Evolutionary conservation across 1,140 invertebrate genomes (phyloP).

Genomic region (Gonatopus flavifemur): DNA sequence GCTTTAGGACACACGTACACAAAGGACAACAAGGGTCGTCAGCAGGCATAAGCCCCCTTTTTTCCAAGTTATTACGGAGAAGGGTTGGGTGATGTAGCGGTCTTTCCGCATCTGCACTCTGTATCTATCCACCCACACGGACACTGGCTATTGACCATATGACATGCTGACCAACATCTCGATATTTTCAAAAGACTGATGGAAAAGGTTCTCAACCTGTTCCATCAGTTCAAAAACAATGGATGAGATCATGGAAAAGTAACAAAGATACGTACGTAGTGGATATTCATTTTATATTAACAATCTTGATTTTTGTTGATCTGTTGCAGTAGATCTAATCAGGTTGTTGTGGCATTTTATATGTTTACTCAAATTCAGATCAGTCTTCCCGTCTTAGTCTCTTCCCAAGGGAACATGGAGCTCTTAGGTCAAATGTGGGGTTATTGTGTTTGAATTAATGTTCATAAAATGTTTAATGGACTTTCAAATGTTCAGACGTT

Average conservation of each 20-base stretch:
- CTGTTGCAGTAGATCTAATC: too few relatives aligned
- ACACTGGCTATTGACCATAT: constrained; percentile 54
- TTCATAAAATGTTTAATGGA: too few relatives aligned
- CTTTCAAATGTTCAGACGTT: too few relatives aligned
- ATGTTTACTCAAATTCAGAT: too few relatives aligned
- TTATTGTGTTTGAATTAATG: too few relatives aligned
- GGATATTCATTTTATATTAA: background rate
- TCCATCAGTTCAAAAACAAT: background rate
- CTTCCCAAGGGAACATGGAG: too few relatives aligned
- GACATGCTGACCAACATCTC: constrained; percentile 59
- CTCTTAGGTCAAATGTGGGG: too few relatives aligned
- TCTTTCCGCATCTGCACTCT: constrained; percentile 46
- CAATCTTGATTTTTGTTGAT: too few relatives aligned
- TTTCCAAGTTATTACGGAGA: constrained; percentile 52
- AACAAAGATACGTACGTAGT: background rate
- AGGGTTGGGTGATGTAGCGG: constrained; percentile 49
- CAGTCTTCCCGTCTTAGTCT: too few relatives aligned
- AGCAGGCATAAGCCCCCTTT: constrained; percentile 41
- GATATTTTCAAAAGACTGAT: constrained; percentile 26
- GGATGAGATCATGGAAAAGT: too few relatives aligned
- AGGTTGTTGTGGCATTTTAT: too few relatives aligned
- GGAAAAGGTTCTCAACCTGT: constrained; percentile 33
- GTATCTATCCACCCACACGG: constrained; percentile 44
- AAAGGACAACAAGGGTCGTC: constrained; percentile 34
- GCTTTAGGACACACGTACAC: constrained; percentile 35